phyloP scores from a whole-genome alignment of 2,888 invertebrate genomes.

The Abrostola triplasia region DNA sequence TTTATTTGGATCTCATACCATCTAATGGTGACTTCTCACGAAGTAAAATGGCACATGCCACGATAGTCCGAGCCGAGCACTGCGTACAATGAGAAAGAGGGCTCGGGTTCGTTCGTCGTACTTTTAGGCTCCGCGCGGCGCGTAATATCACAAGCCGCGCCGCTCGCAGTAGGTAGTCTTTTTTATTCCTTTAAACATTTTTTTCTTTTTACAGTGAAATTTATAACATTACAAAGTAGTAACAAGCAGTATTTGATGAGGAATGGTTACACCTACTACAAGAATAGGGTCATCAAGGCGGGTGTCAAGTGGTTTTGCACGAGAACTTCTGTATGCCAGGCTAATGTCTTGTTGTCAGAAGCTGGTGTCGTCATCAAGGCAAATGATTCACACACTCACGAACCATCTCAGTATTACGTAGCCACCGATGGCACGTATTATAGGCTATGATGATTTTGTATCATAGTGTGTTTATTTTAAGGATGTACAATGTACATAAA shows the following conservation, averaged over 20 bases:
- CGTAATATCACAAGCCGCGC: too few species aligned
- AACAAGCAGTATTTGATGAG: conserved; percentile 24
- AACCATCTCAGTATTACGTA: conserved; percentile 12
- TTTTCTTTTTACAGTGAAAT: conserved; percentile 23
- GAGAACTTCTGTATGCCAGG: conserved; percentile 53
- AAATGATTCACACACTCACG: conserved; percentile 25
- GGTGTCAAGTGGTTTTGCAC: conserved; percentile 60
- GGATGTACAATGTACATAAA: background rate
- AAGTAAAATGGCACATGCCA: too few species aligned
- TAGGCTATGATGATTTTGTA: background rate
- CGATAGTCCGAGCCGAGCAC: too few species aligned
- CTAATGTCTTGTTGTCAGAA: conserved; percentile 43
- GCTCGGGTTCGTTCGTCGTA: too few species aligned
- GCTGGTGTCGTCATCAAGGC: conserved; percentile 10
- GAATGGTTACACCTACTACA: conserved; percentile 54
- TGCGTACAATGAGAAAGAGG: too few species aligned
- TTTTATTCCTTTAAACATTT: background rate
- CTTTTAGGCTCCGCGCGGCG: too few species aligned
- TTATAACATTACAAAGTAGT: conserved; percentile 14
- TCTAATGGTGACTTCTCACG: too few species aligned
- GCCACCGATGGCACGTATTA: conserved; percentile 16
- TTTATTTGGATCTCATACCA: too few species aligned
- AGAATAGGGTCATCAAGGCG: conserved; percentile 38
- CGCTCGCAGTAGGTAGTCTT: too few species aligned
- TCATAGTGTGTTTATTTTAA: background rate